Base-by-base conservation (phyloP, 2,888 invertebrate species). In the Eristalinus aeneus region DNA sequence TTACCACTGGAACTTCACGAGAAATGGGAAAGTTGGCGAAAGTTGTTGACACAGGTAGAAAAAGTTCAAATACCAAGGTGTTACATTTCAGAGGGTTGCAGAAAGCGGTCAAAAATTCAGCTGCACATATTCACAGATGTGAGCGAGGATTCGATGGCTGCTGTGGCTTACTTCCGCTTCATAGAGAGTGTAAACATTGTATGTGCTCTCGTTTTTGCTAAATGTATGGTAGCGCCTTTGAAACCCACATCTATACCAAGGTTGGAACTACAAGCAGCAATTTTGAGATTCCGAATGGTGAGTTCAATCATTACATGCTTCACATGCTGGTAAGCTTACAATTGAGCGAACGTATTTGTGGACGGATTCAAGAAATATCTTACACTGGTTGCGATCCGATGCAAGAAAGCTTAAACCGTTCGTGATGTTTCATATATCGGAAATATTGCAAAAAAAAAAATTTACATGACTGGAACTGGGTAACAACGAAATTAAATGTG, bases 121-220 rank as follows among this genome's bases (percentile, higher is more conserved):
- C n/a, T 54, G 20, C 68, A 32, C 20, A 10, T 39, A 6, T 39
- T 71, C 39, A 60, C 39, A 6, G 68, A 56, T 22, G 71, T 39
- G 3, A 80, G 88, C 65, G 72, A 88, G 27, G 31, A 75, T n/a
- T 89, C 89, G 9, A 89, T 79, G 63, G 88, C 89, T 1, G 87
- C 88, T 11, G 89, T 88, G 11, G 88, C 88, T 3, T 89, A 89
- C 56, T 76, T 89, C 6, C 81, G 89, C 63, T 69, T 86, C 64
- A 6, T 56, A 27, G 54, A 68, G 11, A 73, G 56, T 1, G 53
- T 65, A 20, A 22, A 23, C 0, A 54, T 88, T 31, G 68, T 73
- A 58, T 67, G 74, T n/a, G 58, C 79, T 6, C 16, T 89, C 3
- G 69, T 89, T n/a, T 77, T 80, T 8, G 6, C 89, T 6, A 89